Evolutionary conservation across 2,113 vertebrate species (phyloP).

Genomic region (Cebus imitator): DNA sequence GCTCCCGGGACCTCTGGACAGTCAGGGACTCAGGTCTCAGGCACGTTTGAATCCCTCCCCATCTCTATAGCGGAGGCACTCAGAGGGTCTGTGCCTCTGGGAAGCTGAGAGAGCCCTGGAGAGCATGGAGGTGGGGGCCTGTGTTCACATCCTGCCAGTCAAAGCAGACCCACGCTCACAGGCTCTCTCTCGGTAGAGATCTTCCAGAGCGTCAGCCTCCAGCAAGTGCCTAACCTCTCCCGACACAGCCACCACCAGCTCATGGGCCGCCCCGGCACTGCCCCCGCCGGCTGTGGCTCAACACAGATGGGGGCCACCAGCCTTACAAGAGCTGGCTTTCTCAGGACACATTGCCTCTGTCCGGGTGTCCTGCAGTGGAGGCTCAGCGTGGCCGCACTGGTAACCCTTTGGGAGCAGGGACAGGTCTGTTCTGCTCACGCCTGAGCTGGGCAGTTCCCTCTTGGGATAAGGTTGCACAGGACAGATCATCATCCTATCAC

Average conservation of each 20-base stretch:
- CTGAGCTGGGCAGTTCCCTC: neutral
- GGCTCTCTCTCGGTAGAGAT: no score
- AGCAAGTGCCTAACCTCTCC: neutral
- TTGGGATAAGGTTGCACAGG: neutral
- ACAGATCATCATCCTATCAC: neutral
- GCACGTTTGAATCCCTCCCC: accelerated
- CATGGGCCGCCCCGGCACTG: neutral
- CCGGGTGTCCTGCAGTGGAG: neutral
- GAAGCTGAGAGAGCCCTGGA: no score
- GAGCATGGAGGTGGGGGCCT: neutral
- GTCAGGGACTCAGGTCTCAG: neutral
- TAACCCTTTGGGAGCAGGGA: no score
- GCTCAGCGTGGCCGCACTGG: neutral
- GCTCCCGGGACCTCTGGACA: neutral
- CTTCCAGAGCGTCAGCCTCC: neutral
- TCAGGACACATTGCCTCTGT: neutral
- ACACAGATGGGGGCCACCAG: neutral
- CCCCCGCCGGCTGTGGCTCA: neutral
- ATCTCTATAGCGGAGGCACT: neutral
- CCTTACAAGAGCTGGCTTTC: no score
- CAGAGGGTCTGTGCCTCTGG: no score
- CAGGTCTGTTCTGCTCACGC: accelerated
- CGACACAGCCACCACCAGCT: neutral
- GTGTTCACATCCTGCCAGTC: neutral
- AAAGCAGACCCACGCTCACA: no score